Conservation (phyloP, 2,797 vertebrate genomes). For the Enteromius trimaculatus region DNA sequence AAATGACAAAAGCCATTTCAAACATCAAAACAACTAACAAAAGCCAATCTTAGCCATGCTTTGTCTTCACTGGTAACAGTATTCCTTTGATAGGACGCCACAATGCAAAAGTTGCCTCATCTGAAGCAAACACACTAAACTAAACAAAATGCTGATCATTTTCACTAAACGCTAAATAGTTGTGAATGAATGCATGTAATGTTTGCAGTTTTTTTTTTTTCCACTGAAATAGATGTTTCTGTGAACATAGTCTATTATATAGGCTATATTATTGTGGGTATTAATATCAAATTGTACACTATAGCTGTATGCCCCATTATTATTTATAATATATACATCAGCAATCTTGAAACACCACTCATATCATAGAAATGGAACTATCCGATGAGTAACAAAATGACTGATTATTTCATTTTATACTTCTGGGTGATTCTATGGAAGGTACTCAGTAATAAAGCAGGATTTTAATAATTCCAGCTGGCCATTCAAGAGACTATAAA, state of each 20-base stretch:
- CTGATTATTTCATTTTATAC: not conserved
- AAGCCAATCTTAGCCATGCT: conserved; percentile 4
- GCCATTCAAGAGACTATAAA: conserved; percentile 23
- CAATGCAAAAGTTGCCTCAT: not conserved
- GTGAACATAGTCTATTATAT: not conserved
- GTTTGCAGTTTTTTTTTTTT: not conserved
- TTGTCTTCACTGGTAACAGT: conserved; percentile 31
- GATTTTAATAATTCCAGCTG: conserved; percentile 43
- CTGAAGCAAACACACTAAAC: not conserved
- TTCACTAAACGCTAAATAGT: not conserved
- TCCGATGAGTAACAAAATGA: not conserved
- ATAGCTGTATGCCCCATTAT: not conserved
- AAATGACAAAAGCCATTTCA: conserved; percentile 44
- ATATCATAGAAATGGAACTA: not conserved
- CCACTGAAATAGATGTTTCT: not conserved
- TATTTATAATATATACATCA: not conserved
- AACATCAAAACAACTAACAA: conserved; percentile 46
- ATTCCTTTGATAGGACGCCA: conserved; percentile 14
- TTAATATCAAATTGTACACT: not conserved
- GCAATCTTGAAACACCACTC: not conserved
- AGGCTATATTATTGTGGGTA: not conserved
- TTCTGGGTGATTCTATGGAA: not conserved
- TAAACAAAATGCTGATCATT: not conserved
- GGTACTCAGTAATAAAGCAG: conserved; percentile 7
- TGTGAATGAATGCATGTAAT: not conserved